These are phyloP conservation scores for Heliconius nattereri DNA, from an alignment of 1,140 invertebrate genomes.

Conservation along the genomic window DNA sequence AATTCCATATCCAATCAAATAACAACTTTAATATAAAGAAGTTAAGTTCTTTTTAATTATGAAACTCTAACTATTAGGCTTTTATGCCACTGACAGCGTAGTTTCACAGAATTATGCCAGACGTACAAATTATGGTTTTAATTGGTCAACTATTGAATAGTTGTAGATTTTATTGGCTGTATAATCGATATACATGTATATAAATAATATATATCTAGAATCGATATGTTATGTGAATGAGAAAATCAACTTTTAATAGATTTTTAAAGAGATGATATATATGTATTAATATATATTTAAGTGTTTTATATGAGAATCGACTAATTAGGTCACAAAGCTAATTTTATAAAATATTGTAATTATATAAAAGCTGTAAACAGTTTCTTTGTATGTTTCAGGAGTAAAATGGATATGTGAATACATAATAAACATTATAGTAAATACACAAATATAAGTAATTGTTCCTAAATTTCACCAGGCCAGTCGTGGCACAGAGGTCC, in stretches of 20 bases:
- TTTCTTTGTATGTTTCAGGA: not conserved
- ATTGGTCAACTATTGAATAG: constrained; percentile 15
- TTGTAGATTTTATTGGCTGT: constrained; percentile 12
- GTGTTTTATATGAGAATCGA: not conserved
- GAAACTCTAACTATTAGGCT: not conserved
- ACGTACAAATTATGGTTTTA: constrained; percentile 20
- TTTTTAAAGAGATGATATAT: not conserved
- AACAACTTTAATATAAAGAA: not conserved
- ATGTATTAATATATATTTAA: not conserved
- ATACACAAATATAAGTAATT: no score
- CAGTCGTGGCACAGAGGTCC: no score
- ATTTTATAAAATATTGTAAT: not conserved
- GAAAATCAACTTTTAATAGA: not conserved
- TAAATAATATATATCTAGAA: not conserved
- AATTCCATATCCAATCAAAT: constrained; percentile 12
- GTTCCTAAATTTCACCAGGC: no score
- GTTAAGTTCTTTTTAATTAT: constrained; percentile 12
- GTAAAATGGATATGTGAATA: no score
- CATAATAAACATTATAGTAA: no score
- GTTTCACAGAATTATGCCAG: constrained; percentile 17
- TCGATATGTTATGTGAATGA: not conserved
- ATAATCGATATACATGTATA: not conserved
- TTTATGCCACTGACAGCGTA: not conserved
- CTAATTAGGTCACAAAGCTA: not conserved
- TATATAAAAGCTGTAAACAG: not conserved